These are phyloP conservation scores for Plutomurus gul DNA, from an alignment of 1,140 invertebrate species.

Conservation along the genomic window DNA sequence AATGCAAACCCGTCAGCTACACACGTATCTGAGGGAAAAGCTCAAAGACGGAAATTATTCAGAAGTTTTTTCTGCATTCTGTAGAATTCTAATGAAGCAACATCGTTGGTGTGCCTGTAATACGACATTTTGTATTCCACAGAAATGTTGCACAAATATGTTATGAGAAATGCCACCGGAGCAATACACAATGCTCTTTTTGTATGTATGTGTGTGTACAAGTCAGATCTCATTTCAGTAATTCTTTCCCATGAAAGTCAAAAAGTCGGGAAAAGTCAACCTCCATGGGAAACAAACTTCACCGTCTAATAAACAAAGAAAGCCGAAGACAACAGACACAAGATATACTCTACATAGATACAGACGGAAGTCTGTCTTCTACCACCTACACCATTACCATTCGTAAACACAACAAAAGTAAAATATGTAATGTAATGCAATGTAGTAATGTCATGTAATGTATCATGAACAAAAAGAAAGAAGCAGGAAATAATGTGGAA, in stretches of 20 bases:
- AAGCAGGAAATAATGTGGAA: slow-evolving; percentile 14
- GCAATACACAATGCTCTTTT: background rate
- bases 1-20: background rate
- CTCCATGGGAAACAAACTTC: background rate
- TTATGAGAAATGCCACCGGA: background rate
- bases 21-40: background rate
- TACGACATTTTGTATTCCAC: background rate
- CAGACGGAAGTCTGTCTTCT: no score
- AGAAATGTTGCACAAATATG: background rate
- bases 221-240: background rate
- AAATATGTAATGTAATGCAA: slow-evolving; percentile 6
- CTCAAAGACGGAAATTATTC: background rate
- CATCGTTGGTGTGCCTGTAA: background rate
- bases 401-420: no score
- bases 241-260: slow-evolving; percentile 20
- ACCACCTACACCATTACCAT: no score
- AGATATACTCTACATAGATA: no score
- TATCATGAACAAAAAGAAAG: slow-evolving; percentile 8
- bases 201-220: background rate
- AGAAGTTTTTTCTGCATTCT: background rate
- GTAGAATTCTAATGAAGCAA: background rate
- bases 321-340: no score
- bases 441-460: slow-evolving; percentile 20
- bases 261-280: no score
- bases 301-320: no score